Base-by-base conservation (phyloP, 2,888 invertebrate genomes). In the Suillia variegata region DNA sequence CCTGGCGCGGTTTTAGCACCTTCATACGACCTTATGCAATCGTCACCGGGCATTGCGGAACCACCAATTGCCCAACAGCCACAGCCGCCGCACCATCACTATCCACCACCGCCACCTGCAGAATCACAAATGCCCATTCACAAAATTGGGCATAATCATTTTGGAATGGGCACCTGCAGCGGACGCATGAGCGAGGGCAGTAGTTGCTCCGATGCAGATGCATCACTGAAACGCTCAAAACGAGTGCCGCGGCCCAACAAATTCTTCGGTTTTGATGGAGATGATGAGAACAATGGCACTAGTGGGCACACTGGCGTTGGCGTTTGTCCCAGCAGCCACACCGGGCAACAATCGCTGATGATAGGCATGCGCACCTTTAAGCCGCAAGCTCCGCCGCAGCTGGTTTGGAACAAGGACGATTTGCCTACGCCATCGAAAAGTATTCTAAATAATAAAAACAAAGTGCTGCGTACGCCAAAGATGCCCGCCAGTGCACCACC, bases 251-350 rank as follows among this genome's bases (percentile, higher is more conserved):
- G 93, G 24, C 93, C 92, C 0, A 93, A 93, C 74, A 91, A 89
- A 74, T 94, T 94, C 78, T 94, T 93, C 75, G 94, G 93, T 0
- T 93, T 93, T 77, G 91, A 93, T 0, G 93, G 93, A 77, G 93
- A 93, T 68, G 93, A 93, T 70, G 93, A 93, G 64, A 84, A 85
- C 15, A 87, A 83, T 61, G 18, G 6, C 20, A 4, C 13, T 13
- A n/a, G 38, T 10, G 26, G 26, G 6, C n/a, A n/a, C n/a, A 8
- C 31, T 8, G 31, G 31, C 12, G 6, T 31, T 31, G 31, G 31
- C 6, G n/a, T n/a, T n/a, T n/a, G 54, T 55, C 1, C 56, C 56
- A 70, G 83, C 17, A 70, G 73, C 62, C 55, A 65, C 17, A 63
- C 68, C 0, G n/a, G 76, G 18, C 68, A 77, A 5, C 70, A 82